Evolutionary conservation across 2,797 vertebrate genomes (phyloP), one percentile per base, ranked within the genome.

Genomic region (Sebastolobus alascanus): DNA sequence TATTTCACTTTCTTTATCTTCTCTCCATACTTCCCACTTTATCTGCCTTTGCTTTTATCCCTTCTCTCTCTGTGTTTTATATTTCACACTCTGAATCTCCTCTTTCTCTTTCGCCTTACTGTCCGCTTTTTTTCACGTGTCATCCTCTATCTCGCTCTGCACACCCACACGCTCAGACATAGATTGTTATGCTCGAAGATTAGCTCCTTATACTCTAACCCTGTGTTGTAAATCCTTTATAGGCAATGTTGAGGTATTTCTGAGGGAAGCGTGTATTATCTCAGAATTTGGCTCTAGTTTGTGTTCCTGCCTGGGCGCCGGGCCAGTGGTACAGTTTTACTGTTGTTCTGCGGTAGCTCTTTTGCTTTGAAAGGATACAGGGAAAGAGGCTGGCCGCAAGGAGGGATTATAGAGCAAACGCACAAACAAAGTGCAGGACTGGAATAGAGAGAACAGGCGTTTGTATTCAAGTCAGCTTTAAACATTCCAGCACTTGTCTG

Each of bases 121-220:
- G n/a, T 59, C 66, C 1, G 3, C 40, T 64, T 18, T 75, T 54
- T 4, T 37, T 18, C 68, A 14, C 12, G 4, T 73, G 46, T 84
- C 35, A 4, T 68, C 74, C 72, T 85, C 80, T 91, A 84, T 90
- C 90, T 89, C 35, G 0, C 76, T 40, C 31, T 63, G 87, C 79
- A 90, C 83, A 88, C 86, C 85, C 88, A 80, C 87, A 40, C 16
- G 35, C 83, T 77, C 84, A 84, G 64, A 82, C 79, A 50, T 18
- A 77, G 82, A 88, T 85, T 81, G 89, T 84, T 72, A 68, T 75
- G 68, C 85, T 68, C n/a, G 68, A 84, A 87, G 82, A 89, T 89
- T 80, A 84, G 83, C 77, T 70, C 46, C 70, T 80, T 55, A 65
- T 75, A 52, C 82, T 86, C 56, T 67, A 82, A 74, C 84, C 80